Evolutionary conservation across 1,140 invertebrate species (phyloP).

Genomic region (Sminthurinus signatus): DNA sequence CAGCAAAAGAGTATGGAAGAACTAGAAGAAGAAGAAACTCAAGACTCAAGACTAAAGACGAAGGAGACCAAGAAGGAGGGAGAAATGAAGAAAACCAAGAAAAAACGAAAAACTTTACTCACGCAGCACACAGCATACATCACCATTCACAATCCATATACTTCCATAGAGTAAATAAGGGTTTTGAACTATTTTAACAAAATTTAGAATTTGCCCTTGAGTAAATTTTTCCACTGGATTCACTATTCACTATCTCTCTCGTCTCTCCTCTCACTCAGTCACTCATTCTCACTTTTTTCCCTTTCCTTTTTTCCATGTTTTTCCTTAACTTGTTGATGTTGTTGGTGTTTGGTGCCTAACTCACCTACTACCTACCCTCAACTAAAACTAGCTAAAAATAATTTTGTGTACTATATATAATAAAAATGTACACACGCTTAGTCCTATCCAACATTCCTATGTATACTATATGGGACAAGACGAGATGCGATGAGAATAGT

Average conservation of each 20-base stretch:
- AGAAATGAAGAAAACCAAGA: no score
- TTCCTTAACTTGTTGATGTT: no score
- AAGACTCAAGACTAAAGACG: no score
- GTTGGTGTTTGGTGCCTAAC: no score
- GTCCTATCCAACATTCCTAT: background rate
- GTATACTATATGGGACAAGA: background rate
- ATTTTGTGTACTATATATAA: background rate
- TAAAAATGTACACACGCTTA: background rate
- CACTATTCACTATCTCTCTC: background rate
- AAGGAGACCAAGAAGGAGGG: no score
- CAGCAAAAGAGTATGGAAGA: background rate
- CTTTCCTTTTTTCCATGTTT: background rate
- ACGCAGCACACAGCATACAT: background rate
- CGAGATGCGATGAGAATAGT: no score
- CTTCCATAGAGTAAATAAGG: no score
- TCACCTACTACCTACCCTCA: background rate
- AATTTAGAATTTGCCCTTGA: background rate
- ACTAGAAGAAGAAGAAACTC: no score
- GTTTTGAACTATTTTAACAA: no score
- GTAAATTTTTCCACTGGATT: slow-evolving; percentile 1
- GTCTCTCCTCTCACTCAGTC: background rate
- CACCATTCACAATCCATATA: no score
- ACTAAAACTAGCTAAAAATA: slow-evolving; percentile 5
- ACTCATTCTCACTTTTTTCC: background rate
- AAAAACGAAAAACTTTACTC: slow-evolving; percentile 2